Conservation (phyloP, 2,797 vertebrate species). For the Acridotheres tristis region DNA sequence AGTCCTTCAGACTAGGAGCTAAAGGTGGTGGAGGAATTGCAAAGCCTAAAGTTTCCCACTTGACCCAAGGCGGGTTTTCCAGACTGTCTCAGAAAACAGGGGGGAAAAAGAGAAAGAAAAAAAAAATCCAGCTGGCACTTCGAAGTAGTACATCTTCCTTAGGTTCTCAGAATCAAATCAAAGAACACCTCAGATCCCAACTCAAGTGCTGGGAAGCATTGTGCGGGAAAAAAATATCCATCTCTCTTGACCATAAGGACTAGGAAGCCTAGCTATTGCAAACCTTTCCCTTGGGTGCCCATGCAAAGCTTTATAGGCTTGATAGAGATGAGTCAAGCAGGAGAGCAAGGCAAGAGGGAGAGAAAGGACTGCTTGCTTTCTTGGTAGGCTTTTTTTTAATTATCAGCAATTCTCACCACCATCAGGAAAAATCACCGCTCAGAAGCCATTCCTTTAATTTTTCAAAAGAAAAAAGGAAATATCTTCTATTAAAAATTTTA, state of each 20-base stretch:
- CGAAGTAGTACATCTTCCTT: neutral
- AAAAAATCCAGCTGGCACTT: neutral
- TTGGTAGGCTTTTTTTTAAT: neutral
- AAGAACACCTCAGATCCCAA: neutral
- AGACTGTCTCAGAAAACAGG: neutral
- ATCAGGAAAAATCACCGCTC: neutral
- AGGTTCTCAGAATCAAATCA: neutral
- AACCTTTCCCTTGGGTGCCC: neutral
- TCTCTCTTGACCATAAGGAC: neutral
- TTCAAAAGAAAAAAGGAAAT: neutral
- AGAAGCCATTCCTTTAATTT: neutral
- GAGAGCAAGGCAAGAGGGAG: slow-evolving; percentile 47
- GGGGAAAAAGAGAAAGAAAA: fast-evolving
- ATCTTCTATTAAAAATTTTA: neutral
- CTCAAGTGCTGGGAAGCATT: neutral
- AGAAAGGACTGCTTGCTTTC: neutral
- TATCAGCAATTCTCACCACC: neutral
- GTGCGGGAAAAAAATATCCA: neutral
- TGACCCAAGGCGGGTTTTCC: neutral
- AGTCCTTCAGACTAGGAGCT: neutral
- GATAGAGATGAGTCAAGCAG: slow-evolving; percentile 18
- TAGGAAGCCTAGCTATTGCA: neutral
- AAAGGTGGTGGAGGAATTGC: neutral
- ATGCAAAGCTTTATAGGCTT: neutral
- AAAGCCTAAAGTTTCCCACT: neutral